Percentiles rank a stretch among this genome's conserved stretches.
phyloP scores from a whole-genome alignment of 1,140 invertebrate species.

The Sweltsa coloradensis region DNA sequence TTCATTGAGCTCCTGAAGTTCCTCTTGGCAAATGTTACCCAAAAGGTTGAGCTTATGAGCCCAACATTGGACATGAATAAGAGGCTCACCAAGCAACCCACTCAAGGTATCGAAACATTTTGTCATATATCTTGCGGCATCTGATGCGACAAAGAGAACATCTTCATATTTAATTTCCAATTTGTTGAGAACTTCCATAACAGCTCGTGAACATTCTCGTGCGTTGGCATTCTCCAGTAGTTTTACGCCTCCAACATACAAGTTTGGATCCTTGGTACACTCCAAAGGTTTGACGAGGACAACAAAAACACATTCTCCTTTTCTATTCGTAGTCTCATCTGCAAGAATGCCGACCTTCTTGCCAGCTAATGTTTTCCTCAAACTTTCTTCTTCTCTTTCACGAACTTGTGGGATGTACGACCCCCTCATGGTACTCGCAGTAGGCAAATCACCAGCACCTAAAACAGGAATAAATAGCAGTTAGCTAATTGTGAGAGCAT shows the following conservation, averaged over 20 bases:
- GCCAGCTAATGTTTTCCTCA: background rate
- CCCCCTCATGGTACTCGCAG: background rate
- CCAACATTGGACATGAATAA: constrained; percentile 3
- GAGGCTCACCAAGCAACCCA: background rate
- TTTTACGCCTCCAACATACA: background rate
- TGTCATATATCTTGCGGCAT: constrained; percentile 7
- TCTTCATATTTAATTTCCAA: constrained; percentile 7
- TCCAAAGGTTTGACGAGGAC: background rate
- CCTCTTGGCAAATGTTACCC: background rate
- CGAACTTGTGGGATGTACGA: background rate
- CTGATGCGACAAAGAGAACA: constrained; percentile 3
- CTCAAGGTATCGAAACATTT: constrained; percentile 2
- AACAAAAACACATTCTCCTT: constrained; percentile 6
- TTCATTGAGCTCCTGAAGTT: constrained; percentile 4
- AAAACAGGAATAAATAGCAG: too few species aligned
- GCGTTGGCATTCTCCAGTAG: background rate
- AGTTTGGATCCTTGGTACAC: background rate
- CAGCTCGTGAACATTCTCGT: background rate
- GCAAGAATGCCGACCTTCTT: background rate
- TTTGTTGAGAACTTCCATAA: constrained; percentile 1
- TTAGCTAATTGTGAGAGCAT: too few species aligned
- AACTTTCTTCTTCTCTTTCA: background rate
- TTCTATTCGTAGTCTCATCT: constrained; percentile 1
- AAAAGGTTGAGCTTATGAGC: constrained; percentile 3
- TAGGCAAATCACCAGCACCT: constrained; percentile 6